Percentiles rank a stretch among this genome's conserved stretches.
Evolutionary conservation across 2,888 invertebrate species (phyloP).

Genomic region (Acrobasis consociella): DNA sequence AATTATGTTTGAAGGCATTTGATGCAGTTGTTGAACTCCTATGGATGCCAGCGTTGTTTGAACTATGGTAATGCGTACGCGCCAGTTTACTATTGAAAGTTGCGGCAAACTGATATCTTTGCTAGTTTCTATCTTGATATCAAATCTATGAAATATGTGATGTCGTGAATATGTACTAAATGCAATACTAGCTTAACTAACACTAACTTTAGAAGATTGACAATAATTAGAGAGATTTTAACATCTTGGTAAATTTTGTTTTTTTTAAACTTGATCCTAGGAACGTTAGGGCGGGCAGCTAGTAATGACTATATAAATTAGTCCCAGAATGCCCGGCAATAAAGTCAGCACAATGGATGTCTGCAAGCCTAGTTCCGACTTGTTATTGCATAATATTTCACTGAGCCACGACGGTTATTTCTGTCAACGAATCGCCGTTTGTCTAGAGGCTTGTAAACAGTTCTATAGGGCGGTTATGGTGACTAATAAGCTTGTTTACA

Average conservation of each 20-base stretch:
- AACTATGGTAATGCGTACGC: not conserved
- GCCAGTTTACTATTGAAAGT: not conserved
- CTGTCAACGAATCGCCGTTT: constrained; percentile 31
- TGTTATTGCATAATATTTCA: constrained; percentile 61
- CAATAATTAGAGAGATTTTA: too few species aligned
- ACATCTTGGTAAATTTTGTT: not conserved
- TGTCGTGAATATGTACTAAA: too few species aligned
- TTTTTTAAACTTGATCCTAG: not conserved
- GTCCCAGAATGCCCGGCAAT: constrained; percentile 1
- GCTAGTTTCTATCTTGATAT: too few species aligned
- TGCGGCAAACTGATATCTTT: too few species aligned
- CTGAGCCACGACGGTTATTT: constrained; percentile 42
- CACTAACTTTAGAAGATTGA: too few species aligned
- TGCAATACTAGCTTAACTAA: too few species aligned
- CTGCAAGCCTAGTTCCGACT: constrained; percentile 33
- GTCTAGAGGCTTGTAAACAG: constrained; percentile 14
- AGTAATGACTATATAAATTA: constrained; percentile 16
- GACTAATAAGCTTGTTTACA: too few species aligned
- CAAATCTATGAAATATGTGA: too few species aligned
- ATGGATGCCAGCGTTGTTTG: constrained; percentile 8
- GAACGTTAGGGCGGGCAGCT: not conserved
- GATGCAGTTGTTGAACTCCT: constrained; percentile 33
- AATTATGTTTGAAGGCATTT: constrained; percentile 17
- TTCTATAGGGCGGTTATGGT: not conserved
- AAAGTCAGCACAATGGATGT: constrained; percentile 28